Conservation (phyloP, 2,797 vertebrate genomes). For the Myotis pilosus region DNA sequence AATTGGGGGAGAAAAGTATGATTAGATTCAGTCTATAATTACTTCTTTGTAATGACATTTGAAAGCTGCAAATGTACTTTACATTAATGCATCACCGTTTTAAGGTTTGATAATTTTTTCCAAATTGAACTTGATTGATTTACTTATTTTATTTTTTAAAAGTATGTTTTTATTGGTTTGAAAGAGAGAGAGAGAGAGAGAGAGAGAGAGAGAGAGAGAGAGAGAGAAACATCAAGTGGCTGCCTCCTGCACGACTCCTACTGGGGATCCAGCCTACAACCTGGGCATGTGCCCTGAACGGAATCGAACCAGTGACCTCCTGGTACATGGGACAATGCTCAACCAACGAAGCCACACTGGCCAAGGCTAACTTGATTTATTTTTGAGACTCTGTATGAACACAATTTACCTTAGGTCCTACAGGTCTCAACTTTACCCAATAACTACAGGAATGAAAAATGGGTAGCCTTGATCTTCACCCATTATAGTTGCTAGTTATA, state of each 20-base stretch:
- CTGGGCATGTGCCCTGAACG: too few species aligned
- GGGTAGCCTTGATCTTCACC: background rate
- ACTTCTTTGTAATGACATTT: background rate
- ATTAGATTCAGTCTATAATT: background rate
- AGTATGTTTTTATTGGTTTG: background rate
- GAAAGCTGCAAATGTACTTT: background rate
- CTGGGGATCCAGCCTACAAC: background rate
- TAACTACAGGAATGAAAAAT: background rate
- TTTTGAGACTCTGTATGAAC: background rate
- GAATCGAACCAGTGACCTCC: background rate
- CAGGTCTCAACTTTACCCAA: background rate
- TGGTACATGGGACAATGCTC: background rate
- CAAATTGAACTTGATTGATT: background rate
- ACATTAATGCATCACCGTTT: background rate
- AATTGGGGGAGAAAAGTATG: background rate
- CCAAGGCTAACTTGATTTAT: background rate
- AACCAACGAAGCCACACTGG: background rate
- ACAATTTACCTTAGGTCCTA: background rate
- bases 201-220: background rate
- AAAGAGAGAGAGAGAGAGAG: background rate
- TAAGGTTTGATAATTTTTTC: background rate
- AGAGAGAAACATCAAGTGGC: background rate
- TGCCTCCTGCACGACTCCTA: background rate
- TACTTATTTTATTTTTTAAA: background rate
- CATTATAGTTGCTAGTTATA: background rate